Evolutionary conservation across 2,797 vertebrate species (phyloP).

Genomic region (Typhlichthys eigenmanni): DNA sequence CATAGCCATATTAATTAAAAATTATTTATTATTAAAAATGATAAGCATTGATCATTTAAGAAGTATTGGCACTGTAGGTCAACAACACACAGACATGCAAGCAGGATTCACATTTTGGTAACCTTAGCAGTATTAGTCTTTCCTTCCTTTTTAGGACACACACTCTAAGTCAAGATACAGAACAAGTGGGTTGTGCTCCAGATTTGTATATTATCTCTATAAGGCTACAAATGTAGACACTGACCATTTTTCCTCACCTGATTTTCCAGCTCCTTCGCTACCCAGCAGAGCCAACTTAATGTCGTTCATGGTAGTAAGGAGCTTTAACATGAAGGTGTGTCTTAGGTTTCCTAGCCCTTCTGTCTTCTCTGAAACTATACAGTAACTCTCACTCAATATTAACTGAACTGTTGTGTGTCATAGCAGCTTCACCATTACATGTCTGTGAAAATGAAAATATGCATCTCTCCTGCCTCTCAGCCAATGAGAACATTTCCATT

Average conservation of each 20-base stretch:
- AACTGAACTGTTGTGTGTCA: constrained; percentile 2
- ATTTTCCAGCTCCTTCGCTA: constrained; percentile 61
- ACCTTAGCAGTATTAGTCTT: no score
- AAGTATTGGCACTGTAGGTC: no score
- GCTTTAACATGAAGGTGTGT: constrained; percentile 19
- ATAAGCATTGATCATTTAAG: no score
- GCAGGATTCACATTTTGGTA: no score
- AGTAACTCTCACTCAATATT: background rate
- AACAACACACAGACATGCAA: no score
- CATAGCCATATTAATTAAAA: no score
- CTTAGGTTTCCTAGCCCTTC: constrained; percentile 2
- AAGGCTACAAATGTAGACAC: background rate
- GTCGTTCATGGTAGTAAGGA: constrained; percentile 49
- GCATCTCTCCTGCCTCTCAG: constrained; percentile 28
- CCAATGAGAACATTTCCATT: constrained; percentile 15
- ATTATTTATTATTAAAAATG: no score
- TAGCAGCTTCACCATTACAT: constrained; percentile 17
- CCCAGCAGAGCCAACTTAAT: constrained; percentile 64
- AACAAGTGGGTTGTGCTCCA: no score
- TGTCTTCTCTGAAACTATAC: constrained; percentile 10
- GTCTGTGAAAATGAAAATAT: constrained; percentile 14
- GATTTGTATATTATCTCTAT: no score
- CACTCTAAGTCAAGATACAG: no score
- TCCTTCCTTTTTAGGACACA: no score
- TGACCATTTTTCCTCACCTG: constrained; percentile 48